Percentiles rank a stretch among this genome's conserved stretches.
Evolutionary conservation across 37 sponge, comb jelly and placozoan species (phyloP).

Genomic region (Diacarnus erythraeanus): DNA sequence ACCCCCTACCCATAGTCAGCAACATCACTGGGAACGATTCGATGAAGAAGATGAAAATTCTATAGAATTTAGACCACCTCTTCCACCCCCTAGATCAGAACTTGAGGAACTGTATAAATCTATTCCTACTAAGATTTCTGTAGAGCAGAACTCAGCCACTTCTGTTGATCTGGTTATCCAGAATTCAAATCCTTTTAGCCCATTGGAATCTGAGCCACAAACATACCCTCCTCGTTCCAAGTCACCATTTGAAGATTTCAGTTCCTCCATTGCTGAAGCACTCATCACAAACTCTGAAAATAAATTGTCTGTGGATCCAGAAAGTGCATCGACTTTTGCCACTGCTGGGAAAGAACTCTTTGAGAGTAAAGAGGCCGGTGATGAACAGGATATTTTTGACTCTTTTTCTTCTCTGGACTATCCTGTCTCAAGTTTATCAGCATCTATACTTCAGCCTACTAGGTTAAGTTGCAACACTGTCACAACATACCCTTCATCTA

Average conservation of each 20-base stretch:
- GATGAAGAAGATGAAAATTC: constrained; percentile 20
- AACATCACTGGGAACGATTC: constrained; percentile 13
- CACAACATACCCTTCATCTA: neutral
- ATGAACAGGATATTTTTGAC: neutral
- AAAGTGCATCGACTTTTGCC: constrained; percentile 1
- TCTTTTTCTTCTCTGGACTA: neutral
- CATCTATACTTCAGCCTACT: neutral
- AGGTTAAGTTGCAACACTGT: neutral
- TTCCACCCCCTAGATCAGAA: constrained; percentile 54
- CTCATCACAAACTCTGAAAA: constrained; percentile 17
- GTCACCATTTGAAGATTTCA: constrained; percentile 52
- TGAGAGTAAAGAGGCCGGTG: constrained; percentile 14
- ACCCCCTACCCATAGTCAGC: neutral
- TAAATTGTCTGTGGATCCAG: constrained; percentile 1
- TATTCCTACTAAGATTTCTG: too few relatives aligned
- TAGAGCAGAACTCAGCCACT: too few relatives aligned
- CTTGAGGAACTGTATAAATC: constrained; percentile 3
- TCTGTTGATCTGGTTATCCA: neutral
- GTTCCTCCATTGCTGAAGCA: constrained; percentile 48
- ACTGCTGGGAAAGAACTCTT: constrained; percentile 17
- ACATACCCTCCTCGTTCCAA: neutral
- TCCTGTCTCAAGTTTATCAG: neutral
- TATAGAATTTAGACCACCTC: constrained; percentile 12
- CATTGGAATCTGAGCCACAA: constrained; percentile 10
- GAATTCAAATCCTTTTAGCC: neutral